These are phyloP conservation scores for Luidia sarsii DNA, from an alignment of 53 echinoderm and acorn worm genomes.

Conservation along the genomic window DNA sequence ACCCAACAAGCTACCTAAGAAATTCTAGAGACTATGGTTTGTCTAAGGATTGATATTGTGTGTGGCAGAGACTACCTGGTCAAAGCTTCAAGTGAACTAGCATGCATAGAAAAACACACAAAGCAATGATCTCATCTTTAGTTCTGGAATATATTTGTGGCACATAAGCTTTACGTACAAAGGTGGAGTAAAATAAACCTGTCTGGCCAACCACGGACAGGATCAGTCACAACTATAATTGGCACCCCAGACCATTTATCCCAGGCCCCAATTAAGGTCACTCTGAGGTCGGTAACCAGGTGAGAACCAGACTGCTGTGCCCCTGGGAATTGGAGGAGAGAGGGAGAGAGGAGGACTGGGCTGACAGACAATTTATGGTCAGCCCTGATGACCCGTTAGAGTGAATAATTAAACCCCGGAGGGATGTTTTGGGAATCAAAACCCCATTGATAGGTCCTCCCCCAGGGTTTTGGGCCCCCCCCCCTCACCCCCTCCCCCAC, in stretches of 20 bases:
- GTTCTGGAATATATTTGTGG: no score
- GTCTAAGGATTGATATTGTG: no score
- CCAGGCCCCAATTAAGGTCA: constrained; percentile 13
- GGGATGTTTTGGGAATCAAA: not conserved
- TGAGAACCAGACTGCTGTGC: constrained; percentile 13
- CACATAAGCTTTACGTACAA: no score
- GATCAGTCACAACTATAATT: constrained; percentile 22
- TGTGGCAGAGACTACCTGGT: no score
- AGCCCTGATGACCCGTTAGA: not conserved
- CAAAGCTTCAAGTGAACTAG: no score
- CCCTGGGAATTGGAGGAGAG: constrained; percentile 19
- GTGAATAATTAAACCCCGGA: constrained; percentile 20
- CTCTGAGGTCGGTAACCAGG: constrained; percentile 37
- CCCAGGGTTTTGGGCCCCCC: not conserved
- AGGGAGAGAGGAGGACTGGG: constrained; percentile 14
- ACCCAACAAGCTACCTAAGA: no score
- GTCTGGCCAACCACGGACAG: not conserved
- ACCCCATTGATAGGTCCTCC: not conserved
- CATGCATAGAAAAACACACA: no score
- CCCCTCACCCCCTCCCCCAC: not conserved
- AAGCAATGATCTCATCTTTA: no score
- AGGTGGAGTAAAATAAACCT: no score
- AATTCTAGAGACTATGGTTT: no score
- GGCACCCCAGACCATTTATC: not conserved
- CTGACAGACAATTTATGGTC: constrained; percentile 22